A percentile compares a stretch with the other conserved stretches of the same genome.
These are phyloP conservation scores for Emesis furor DNA, from an alignment of 2,888 invertebrate genomes.

Conservation along the genomic window DNA sequence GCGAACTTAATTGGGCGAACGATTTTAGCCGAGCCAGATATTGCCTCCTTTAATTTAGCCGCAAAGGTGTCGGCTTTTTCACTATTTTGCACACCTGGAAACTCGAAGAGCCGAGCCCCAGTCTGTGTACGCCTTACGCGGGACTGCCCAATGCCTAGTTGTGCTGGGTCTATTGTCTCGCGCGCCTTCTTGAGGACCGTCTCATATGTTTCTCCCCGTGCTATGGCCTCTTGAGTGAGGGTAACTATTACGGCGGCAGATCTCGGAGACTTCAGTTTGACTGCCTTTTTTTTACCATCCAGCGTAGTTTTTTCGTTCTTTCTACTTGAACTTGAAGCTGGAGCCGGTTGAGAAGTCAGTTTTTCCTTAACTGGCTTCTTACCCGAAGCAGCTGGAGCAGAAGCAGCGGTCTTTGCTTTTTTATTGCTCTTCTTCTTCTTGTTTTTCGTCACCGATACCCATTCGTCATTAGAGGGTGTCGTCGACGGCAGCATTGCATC, in stretches of 20 bases:
- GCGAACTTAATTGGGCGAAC: slow-evolving; percentile 10
- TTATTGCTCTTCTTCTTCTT: not conserved
- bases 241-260: not conserved
- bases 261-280: not conserved
- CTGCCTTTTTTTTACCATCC: not conserved
- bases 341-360: not conserved
- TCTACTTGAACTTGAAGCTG: not conserved
- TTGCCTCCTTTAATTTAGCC: slow-evolving; percentile 10
- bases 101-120: not conserved
- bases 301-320: not conserved
- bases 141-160: not conserved
- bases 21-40: not conserved
- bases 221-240: not conserved
- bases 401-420: not conserved
- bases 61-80: slow-evolving; percentile 17
- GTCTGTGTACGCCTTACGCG: not conserved
- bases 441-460: not conserved
- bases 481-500: not conserved
- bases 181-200: not conserved
- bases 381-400: not conserved
- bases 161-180: not conserved
- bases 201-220: not conserved
- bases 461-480: not conserved
- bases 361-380: not conserved
- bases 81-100: not conserved